A percentile compares a stretch with the other conserved stretches of the same genome.
phyloP scores from a whole-genome alignment of 1,140 invertebrate species.

The Sycophaga agraensis region DNA sequence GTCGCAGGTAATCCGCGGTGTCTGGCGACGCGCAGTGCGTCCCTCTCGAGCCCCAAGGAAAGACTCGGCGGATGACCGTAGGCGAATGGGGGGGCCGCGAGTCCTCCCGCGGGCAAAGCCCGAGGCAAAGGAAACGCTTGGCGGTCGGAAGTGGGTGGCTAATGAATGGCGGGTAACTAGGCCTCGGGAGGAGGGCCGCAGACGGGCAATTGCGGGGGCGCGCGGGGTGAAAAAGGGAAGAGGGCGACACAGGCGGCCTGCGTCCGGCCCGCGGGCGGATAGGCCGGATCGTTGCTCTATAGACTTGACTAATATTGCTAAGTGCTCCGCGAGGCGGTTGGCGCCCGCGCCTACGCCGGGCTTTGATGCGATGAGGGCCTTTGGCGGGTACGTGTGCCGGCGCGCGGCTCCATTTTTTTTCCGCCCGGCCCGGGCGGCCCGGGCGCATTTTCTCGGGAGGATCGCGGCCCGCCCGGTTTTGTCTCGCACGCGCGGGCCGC shows the following conservation, averaged over 20 bases:
- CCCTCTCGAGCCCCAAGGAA: no score
- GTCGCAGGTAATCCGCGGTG: no score
- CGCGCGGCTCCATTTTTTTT: not conserved
- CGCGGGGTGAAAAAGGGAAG: not conserved
- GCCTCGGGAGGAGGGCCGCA: no score
- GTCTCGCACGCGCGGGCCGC: not conserved
- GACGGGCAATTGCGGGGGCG: no score
- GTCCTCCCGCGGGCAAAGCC: no score
- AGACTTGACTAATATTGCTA: constrained; percentile 39
- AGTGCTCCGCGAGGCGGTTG: constrained; percentile 38
- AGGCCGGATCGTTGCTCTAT: constrained; percentile 23
- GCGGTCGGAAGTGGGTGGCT: no score
- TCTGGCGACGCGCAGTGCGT: no score
- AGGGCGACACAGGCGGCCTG: not conserved
- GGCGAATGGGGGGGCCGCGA: no score
- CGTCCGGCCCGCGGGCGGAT: constrained; percentile 8
- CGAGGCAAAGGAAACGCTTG: no score
- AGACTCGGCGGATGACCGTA: no score
- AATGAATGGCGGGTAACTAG: no score
- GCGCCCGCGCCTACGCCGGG: constrained; percentile 31
- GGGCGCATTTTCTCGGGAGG: not conserved
- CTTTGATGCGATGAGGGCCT: not conserved
- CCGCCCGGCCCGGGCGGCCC: not conserved
- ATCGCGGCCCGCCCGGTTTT: not conserved
- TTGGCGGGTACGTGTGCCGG: not conserved